Conservation (phyloP, 2,888 invertebrate genomes). For the Erebia ligea region DNA sequence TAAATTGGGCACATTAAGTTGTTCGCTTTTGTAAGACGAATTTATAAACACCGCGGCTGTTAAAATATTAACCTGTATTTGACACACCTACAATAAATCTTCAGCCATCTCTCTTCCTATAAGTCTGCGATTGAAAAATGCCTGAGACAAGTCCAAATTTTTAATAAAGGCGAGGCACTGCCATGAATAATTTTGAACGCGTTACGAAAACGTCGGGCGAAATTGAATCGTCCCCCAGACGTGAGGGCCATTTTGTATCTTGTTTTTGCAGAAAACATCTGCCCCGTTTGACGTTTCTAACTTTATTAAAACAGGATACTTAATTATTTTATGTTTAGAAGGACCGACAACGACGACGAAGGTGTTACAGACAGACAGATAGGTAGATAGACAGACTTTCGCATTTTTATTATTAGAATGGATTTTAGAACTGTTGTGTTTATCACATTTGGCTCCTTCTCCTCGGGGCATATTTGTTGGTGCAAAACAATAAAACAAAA, state of each 20-base stretch:
- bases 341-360: too few species aligned
- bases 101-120: constrained; percentile 1
- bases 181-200: constrained; percentile 26
- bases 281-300: constrained; percentile 13
- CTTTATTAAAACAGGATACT: neutral
- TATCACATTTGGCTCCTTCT: too few species aligned
- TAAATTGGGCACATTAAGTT: too few species aligned
- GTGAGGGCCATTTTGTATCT: constrained; percentile 14
- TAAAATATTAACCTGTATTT: neutral
- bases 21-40: too few species aligned
- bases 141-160: constrained; percentile 28
- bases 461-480: too few species aligned
- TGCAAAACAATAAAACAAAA: neutral
- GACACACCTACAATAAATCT: neutral
- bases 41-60: too few species aligned
- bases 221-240: constrained; percentile 21
- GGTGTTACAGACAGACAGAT: too few species aligned
- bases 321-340: neutral
- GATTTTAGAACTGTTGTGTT: too few species aligned
- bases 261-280: constrained; percentile 16
- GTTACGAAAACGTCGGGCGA: constrained; percentile 6
- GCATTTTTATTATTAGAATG: too few species aligned
- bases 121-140: constrained; percentile 28
- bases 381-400: too few species aligned
- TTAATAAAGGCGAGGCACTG: constrained; percentile 25